Percentiles rank a stretch among this genome's conserved stretches.
Evolutionary conservation across 2,113 vertebrate species (phyloP).

Genomic region (Coreoperca whiteheadi): DNA sequence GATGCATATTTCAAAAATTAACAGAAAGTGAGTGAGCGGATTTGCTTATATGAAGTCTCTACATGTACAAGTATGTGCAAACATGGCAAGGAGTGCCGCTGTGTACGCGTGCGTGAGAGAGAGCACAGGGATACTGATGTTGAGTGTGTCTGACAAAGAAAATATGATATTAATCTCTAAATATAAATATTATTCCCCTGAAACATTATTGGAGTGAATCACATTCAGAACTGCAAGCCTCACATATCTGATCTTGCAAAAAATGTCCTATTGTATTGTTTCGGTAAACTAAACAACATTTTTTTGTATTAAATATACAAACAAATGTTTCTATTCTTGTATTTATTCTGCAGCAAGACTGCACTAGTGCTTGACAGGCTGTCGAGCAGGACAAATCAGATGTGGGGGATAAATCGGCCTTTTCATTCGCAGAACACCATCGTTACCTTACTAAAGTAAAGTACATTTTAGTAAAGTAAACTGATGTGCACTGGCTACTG

Average conservation of each 20-base stretch:
- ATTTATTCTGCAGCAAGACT: not conserved
- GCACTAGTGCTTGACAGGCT: not conserved
- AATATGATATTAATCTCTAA: slow-evolving; percentile 43
- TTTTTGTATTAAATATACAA: slow-evolving; percentile 19
- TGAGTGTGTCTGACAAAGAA: slow-evolving; percentile 23
- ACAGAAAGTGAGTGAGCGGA: not conserved
- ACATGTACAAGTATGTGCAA: not conserved
- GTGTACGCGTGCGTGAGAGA: not conserved
- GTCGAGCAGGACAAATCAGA: not conserved
- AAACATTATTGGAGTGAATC: slow-evolving; percentile 40
- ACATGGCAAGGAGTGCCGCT: not conserved
- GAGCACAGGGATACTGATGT: not conserved
- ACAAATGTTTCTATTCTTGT: slow-evolving; percentile 29
- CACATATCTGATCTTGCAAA: slow-evolving; percentile 33
- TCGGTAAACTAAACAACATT: not conserved
- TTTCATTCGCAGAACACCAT: not conserved
- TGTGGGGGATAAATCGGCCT: not conserved
- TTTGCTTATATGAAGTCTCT: not conserved
- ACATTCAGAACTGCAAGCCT: not conserved
- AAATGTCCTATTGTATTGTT: not conserved
- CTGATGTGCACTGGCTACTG: not conserved
- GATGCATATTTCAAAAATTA: not conserved
- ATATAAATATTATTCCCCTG: slow-evolving; percentile 50
- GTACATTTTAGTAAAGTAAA: not conserved
- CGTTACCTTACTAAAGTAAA: not conserved